Conservation (phyloP, 2,888 invertebrate genomes). For the Nomada ferruginata region DNA sequence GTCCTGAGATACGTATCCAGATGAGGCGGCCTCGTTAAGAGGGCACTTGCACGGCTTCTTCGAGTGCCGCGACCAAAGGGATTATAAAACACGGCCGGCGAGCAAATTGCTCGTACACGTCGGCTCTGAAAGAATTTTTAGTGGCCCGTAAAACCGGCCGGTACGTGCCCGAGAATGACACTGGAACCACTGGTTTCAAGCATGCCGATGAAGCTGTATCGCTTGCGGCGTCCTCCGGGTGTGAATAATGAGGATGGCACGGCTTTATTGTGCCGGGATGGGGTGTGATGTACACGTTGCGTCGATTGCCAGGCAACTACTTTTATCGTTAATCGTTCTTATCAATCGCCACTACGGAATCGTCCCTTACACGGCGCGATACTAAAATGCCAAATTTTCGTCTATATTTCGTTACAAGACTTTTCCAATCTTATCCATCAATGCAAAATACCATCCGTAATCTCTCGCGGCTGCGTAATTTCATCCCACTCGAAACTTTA, state of each 20-base stretch:
- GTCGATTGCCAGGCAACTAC: background rate
- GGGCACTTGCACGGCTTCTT: constrained; percentile 3
- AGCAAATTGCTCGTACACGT: constrained; percentile 38
- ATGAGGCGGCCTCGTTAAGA: constrained; percentile 29
- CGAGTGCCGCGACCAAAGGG: background rate
- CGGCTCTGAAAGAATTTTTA: constrained; percentile 29
- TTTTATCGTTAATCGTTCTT: no score
- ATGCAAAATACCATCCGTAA: no score
- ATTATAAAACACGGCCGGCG: constrained; percentile 20
- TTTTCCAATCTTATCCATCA: no score
- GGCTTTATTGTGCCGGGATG: background rate
- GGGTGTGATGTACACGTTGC: no score
- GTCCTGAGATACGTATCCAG: constrained; percentile 15
- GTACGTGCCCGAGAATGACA: background rate
- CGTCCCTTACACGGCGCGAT: no score
- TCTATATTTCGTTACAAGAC: no score
- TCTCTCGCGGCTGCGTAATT: no score
- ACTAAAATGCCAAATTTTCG: no score
- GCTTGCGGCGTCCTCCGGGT: background rate
- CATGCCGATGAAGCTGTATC: background rate
- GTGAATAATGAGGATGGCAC: background rate
- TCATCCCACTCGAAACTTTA: no score
- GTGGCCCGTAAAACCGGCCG: constrained; percentile 7
- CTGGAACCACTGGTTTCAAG: no score
- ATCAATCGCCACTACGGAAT: no score